Evolutionary conservation across 2,797 vertebrate genomes (phyloP), one percentile per base, ranked within the genome.

Genomic region (Diplodus puntazzo): DNA sequence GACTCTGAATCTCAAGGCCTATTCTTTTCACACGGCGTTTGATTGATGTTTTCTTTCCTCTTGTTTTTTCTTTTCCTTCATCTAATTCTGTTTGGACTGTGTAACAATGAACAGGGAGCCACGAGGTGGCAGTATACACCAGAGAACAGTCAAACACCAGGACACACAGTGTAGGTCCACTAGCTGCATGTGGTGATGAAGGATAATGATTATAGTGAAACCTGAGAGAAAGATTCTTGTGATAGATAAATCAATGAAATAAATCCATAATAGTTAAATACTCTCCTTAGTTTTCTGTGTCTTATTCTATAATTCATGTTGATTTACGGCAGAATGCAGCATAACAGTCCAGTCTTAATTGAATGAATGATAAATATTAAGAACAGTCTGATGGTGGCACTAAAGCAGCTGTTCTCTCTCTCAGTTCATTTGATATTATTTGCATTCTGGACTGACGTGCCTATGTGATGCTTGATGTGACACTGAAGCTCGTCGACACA

Each of bases 71-170:
- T 21, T 30, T 14, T 59, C 13, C 45, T 59, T 59, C 20, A n/a
- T 34, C 14, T 7, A 57, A 0, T 12, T 21, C 10, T n/a, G 21
- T 23, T 23, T 53, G n/a, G n/a, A 21, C 12, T 53, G 1, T 6
- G 13, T 13, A 2, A 54, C 13, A 49, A 12, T 16, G 39, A 39
- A 14, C 8, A 62, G 11, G 21, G 25, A 30, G 18, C 18, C 69
- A 73, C 12, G 13, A 50, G 30, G 39, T 21, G 63, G 42, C 63
- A 73, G 43, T 43, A 43, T 20, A 73, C 57, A 57, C 17, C 21
- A 73, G 48, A 53, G 10, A 39, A 73, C 2, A 30, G 23, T 50
- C 52, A 23, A 12, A 18, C 45, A 54, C 18, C 34, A 18, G 1
- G 5, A 21, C n/a, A 21, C 30, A 18, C 3, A 16, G 17, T 21